Percentiles rank a stretch among this genome's conserved stretches.
Evolutionary conservation across 2,797 vertebrate genomes (phyloP).

Genomic region (Podarcis lilfordi): DNA sequence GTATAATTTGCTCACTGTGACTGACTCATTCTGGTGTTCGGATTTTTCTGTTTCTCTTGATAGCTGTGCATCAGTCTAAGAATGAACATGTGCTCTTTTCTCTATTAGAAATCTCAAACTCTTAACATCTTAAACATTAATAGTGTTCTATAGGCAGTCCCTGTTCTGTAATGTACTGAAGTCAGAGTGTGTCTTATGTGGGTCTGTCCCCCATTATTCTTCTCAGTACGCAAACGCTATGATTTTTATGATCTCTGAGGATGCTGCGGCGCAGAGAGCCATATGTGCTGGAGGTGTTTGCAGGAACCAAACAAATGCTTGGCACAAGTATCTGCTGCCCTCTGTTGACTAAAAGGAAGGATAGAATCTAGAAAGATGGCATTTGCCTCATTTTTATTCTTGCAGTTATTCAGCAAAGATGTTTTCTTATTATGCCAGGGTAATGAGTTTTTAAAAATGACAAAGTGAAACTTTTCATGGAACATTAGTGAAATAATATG

Average conservation of each 20-base stretch:
- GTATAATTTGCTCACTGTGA: background rate
- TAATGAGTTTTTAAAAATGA: background rate
- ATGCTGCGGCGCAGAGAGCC: background rate
- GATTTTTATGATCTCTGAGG: accelerated
- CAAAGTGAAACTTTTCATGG: background rate
- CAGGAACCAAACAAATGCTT: background rate
- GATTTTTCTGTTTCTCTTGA: background rate
- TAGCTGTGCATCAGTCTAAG: background rate
- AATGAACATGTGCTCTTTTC: background rate
- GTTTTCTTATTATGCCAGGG: background rate
- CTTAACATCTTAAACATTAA: background rate
- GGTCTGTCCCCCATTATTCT: background rate
- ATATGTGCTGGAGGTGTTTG: accelerated
- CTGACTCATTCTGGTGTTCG: background rate
- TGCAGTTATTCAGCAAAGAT: accelerated
- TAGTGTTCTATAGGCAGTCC: background rate
- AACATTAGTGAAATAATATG: background rate
- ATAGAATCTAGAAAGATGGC: accelerated
- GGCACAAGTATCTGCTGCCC: constrained; percentile 63
- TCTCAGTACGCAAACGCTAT: background rate
- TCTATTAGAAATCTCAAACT: background rate
- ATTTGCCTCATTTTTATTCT: accelerated
- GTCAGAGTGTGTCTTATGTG: background rate
- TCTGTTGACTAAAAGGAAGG: constrained; percentile 53
- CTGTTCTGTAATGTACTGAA: background rate